Evolutionary conservation across 2,888 invertebrate species (phyloP).

Genomic region (Eupithecia exiguata): DNA sequence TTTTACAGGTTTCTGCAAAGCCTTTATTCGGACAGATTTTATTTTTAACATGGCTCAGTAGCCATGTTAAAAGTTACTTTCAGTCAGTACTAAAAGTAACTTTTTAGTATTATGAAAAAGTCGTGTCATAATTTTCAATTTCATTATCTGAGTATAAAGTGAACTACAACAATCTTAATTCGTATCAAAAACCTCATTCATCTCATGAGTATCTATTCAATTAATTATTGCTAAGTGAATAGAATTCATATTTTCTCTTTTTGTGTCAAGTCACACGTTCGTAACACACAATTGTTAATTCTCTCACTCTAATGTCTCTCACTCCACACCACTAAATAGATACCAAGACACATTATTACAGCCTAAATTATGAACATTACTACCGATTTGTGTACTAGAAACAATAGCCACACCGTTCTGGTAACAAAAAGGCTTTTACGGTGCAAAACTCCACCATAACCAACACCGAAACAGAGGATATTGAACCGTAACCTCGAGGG

Average conservation of each 20-base stretch:
- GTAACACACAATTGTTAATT: conserved; percentile 28
- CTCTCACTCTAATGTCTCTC: conserved; percentile 20
- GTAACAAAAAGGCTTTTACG: conserved; percentile 48
- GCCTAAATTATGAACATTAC: conserved; percentile 45
- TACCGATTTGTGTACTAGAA: conserved; percentile 52
- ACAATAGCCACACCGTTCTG: conserved; percentile 47
- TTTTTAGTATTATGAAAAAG: no score
- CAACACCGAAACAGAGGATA: conserved; percentile 14
- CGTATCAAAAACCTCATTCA: background rate
- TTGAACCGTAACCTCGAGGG: conserved; percentile 20
- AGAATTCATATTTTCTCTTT: background rate
- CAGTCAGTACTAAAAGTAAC: no score
- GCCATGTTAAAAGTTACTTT: no score
- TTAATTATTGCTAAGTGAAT: no score
- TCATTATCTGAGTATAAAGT: background rate
- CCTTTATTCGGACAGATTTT: background rate
- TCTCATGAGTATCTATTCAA: no score
- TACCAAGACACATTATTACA: conserved; percentile 35
- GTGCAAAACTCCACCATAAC: conserved; percentile 18
- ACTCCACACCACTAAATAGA: conserved; percentile 13
- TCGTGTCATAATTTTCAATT: background rate
- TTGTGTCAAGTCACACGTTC: conserved; percentile 9
- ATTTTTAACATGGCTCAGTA: no score
- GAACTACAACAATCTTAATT: background rate
- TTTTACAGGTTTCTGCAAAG: conserved; percentile 16